phyloP scores from a whole-genome alignment of 2,797 vertebrate species.

The Lemur catta region DNA sequence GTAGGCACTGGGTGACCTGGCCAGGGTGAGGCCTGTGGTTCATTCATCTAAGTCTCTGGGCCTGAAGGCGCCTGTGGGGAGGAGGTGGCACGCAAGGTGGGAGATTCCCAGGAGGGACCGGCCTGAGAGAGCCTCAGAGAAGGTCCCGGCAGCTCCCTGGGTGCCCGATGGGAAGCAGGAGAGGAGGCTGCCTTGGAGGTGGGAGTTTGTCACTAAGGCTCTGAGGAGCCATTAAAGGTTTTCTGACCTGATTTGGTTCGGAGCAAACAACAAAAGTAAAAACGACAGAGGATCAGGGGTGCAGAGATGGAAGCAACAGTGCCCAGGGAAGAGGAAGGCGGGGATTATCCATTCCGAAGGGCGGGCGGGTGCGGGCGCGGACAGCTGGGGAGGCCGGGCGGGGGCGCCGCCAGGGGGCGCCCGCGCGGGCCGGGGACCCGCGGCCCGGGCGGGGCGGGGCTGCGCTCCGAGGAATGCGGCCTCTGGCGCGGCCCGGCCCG shows the following conservation, averaged over 20 bases:
- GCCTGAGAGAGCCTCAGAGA: background rate
- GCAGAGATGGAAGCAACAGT: background rate
- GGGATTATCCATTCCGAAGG: background rate
- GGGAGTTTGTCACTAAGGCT: background rate
- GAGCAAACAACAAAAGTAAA: background rate
- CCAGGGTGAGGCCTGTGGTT: background rate
- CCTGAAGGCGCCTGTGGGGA: background rate
- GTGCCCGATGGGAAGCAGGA: background rate
- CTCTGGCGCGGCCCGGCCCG: constrained; percentile 78
- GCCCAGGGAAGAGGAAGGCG: background rate
- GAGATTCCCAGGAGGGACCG: background rate
- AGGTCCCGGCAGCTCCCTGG: background rate
- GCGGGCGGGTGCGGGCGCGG: rapidly evolving
- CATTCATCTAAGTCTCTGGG: background rate
- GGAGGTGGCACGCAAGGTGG: background rate
- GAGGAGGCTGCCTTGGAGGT: background rate
- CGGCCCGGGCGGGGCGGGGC: background rate
- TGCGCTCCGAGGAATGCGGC: constrained; percentile 77
- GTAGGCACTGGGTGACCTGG: background rate
- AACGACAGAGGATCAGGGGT: background rate
- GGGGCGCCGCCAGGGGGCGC: background rate
- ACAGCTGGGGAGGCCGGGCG: background rate
- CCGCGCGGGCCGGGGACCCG: rapidly evolving
- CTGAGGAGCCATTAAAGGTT: background rate
- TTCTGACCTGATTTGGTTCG: background rate